A percentile compares a stretch with the other conserved stretches of the same genome.
Conservation (phyloP, 2,797 vertebrate genomes). For the Gadopsis marmoratus region DNA sequence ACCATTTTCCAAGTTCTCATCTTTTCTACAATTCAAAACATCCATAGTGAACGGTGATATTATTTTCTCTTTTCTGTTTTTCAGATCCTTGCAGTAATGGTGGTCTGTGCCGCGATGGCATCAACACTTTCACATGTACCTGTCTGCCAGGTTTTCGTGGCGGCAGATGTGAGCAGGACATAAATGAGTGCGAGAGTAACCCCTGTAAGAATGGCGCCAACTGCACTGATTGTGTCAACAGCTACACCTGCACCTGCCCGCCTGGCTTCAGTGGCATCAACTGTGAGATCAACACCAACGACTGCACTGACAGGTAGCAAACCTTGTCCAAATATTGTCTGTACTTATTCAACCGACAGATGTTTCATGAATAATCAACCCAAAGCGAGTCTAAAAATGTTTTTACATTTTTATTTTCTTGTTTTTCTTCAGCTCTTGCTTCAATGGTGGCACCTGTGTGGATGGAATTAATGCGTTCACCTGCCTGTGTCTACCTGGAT, state of each 20-base stretch:
- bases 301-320: conserved; percentile 97
- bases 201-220: conserved; percentile 95
- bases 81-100: conserved; percentile 95
- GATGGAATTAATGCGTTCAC: conserved; percentile 97
- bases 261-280: conserved; percentile 95
- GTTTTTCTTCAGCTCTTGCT: conserved; percentile 90
- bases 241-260: conserved; percentile 96
- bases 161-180: conserved; percentile 92
- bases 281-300: conserved; percentile 96
- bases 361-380: background rate
- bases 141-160: conserved; percentile 93
- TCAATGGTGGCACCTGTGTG: conserved; percentile 94
- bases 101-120: conserved; percentile 89
- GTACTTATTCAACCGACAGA: background rate
- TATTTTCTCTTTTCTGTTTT: conserved; percentile 22
- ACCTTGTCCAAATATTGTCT: background rate
- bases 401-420: conserved; percentile 2
- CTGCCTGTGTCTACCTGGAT: conserved; percentile 92
- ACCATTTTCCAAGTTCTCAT: background rate
- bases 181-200: conserved; percentile 95
- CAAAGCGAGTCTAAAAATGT: background rate
- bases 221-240: conserved; percentile 96
- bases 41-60: background rate
- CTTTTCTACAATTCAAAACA: background rate
- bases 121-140: conserved; percentile 88